Conservation (phyloP, 2,888 invertebrate genomes). For the Lacanobia oleracea region DNA sequence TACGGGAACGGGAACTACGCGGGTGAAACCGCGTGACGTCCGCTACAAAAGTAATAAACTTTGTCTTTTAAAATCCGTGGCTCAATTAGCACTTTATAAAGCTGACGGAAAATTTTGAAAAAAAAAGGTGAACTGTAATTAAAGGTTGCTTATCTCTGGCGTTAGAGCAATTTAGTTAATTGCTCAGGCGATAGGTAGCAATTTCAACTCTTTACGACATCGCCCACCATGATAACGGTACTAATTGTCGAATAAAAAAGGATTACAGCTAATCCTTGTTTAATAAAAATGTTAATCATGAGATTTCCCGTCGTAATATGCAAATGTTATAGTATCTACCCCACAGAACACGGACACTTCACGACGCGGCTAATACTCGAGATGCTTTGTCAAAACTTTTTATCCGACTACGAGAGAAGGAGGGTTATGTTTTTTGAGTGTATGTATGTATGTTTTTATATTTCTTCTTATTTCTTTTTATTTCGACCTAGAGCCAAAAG, state of each 20-base stretch:
- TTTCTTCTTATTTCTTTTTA: no score
- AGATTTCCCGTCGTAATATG: conserved; percentile 86
- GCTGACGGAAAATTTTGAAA: conserved; percentile 71
- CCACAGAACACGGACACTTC: conserved; percentile 11
- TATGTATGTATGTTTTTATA: no score
- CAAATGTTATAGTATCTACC: conserved; percentile 82
- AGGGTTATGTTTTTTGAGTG: no score
- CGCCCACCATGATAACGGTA: conserved; percentile 85
- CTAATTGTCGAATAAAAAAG: conserved; percentile 91
- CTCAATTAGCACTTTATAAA: conserved; percentile 77
- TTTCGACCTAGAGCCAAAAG: no score
- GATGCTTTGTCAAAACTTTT: no score
- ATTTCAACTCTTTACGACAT: conserved; percentile 90
- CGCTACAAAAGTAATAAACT: no score
- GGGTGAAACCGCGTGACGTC: no score
- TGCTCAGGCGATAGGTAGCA: conserved; percentile 84
- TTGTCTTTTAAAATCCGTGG: conserved; percentile 56
- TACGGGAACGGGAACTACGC: no score
- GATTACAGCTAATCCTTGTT: conserved; percentile 89
- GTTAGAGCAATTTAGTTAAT: conserved; percentile 85
- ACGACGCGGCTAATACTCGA: background rate
- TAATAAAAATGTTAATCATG: conserved; percentile 91
- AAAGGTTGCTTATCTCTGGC: conserved; percentile 80
- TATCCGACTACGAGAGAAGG: no score
- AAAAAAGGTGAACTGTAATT: conserved; percentile 73